Evolutionary conservation across 2,888 invertebrate genomes (phyloP).

Genomic region (Tetranychus truncatus): DNA sequence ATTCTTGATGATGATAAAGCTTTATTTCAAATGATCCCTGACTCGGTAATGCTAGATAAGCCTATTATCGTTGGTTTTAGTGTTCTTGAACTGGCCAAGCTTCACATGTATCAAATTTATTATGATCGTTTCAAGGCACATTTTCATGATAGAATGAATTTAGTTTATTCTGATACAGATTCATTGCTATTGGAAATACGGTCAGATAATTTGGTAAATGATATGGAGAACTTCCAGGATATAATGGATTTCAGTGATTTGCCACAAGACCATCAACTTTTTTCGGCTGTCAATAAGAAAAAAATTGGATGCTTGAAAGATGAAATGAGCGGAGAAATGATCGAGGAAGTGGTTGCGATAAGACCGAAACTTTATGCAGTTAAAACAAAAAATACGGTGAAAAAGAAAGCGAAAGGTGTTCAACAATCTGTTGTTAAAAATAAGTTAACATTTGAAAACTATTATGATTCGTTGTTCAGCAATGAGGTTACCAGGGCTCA

Average conservation of each 20-base stretch:
- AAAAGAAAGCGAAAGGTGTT: not conserved
- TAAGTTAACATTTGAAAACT: too few species aligned
- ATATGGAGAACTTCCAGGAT: not conserved
- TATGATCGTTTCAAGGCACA: too few species aligned
- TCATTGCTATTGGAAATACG: not conserved
- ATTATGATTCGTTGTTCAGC: too few species aligned
- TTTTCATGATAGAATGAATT: too few species aligned
- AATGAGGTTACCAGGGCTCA: not conserved
- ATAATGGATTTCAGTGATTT: not conserved
- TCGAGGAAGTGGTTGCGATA: not conserved
- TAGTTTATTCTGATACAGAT: not conserved
- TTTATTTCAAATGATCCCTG: conserved; percentile 14
- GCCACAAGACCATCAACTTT: not conserved
- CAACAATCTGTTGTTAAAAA: not conserved
- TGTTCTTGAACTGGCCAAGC: conserved; percentile 29
- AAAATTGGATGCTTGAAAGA: not conserved
- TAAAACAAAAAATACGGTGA: not conserved
- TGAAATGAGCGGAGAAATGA: not conserved
- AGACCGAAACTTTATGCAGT: not conserved
- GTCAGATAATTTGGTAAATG: too few species aligned
- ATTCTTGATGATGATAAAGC: conserved; percentile 13
- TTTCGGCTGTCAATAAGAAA: not conserved
- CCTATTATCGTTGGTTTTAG: conserved; percentile 28
- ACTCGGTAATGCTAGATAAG: conserved; percentile 23
- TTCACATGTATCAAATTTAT: too few species aligned